Conservation (phyloP, 2,888 invertebrate species). For the Synergus japonicus region DNA sequence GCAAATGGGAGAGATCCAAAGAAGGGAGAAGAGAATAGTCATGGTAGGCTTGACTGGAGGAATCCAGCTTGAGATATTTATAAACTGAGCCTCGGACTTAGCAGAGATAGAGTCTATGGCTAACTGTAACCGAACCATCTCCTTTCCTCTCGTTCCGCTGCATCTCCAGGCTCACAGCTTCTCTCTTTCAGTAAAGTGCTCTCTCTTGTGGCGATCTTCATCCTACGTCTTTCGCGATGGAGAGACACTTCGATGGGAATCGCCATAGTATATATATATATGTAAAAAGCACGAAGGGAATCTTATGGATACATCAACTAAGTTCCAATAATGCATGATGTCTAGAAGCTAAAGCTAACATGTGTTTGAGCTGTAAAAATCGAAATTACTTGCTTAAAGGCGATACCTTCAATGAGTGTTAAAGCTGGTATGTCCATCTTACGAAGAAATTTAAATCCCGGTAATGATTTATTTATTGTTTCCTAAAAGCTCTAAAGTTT, state of each 20-base stretch:
- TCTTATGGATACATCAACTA: slow-evolving; percentile 28
- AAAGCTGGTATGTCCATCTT: not conserved
- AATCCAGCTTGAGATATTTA: slow-evolving; percentile 61
- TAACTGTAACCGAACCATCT: slow-evolving; percentile 59
- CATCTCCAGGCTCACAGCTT: slow-evolving; percentile 45
- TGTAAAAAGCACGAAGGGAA: slow-evolving; percentile 38
- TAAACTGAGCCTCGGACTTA: slow-evolving; percentile 54
- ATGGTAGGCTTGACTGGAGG: slow-evolving; percentile 61
- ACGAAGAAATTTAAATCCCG: not conserved
- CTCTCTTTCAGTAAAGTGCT: slow-evolving; percentile 43
- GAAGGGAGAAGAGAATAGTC: slow-evolving; percentile 55
- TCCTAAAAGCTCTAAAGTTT: not conserved
- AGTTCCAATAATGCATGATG: slow-evolving; percentile 39
- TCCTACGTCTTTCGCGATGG: slow-evolving; percentile 2
- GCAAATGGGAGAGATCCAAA: slow-evolving; percentile 41
- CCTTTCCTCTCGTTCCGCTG: slow-evolving; percentile 47
- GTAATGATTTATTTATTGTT: not conserved
- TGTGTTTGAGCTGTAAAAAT: not conserved
- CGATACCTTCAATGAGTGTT: not conserved
- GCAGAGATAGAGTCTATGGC: slow-evolving; percentile 53
- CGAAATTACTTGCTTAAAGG: not conserved
- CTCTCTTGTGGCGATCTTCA: slow-evolving; percentile 31
- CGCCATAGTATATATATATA: not conserved
- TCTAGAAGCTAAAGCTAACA: not conserved
- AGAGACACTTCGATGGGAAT: slow-evolving; percentile 13